Conservation (phyloP, 2,888 invertebrate species). For the Tinea semifulvella region DNA sequence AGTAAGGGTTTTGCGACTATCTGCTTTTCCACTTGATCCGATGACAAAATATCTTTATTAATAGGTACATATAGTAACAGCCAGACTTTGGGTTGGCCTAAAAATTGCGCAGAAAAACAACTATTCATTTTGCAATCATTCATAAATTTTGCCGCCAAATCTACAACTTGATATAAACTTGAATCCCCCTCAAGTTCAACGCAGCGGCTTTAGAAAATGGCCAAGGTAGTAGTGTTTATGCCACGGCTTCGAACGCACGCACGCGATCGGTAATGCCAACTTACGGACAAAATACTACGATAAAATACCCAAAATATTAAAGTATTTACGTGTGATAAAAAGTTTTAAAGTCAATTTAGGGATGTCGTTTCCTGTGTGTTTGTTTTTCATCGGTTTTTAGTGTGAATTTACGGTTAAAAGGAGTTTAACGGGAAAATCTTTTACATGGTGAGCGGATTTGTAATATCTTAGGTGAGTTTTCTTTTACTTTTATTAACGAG, state of each 20-base stretch:
- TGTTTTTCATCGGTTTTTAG: neutral
- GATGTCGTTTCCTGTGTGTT: neutral
- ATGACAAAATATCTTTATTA: no score
- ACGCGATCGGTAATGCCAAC: constrained; percentile 7
- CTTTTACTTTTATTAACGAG: neutral
- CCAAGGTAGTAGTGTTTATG: neutral
- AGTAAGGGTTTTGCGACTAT: no score
- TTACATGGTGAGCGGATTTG: neutral
- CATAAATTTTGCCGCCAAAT: no score
- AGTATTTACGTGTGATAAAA: neutral
- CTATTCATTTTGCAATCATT: no score
- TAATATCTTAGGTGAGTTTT: constrained; percentile 4
- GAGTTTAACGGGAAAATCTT: constrained; percentile 3
- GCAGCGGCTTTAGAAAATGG: neutral
- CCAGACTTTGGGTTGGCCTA: no score
- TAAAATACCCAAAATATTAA: no score
- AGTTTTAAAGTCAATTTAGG: neutral
- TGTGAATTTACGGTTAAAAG: neutral
- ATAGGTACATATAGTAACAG: no score
- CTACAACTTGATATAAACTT: constrained; percentile 3
- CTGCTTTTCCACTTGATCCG: no score
- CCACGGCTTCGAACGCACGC: neutral
- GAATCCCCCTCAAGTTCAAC: constrained; percentile 8
- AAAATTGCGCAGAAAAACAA: no score
- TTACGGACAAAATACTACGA: constrained; percentile 2